Base-by-base conservation (phyloP, 2,888 invertebrate genomes). In the Megaustenia siamemsis region DNA sequence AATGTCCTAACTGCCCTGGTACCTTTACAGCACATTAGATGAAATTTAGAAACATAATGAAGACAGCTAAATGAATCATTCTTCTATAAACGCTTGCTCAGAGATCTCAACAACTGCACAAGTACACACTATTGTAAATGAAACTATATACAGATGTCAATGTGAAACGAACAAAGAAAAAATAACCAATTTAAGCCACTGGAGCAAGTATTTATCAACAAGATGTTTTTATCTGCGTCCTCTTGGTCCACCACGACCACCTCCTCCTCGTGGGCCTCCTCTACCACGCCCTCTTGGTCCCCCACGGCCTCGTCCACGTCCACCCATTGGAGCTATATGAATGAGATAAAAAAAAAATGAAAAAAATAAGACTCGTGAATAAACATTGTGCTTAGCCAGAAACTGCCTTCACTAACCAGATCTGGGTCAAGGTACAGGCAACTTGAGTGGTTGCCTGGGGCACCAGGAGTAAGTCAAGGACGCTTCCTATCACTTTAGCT, bases 221-320 rank as follows among this genome's bases (percentile, higher is more conserved):
- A 32, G 4, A 15, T 53, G 10, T 49, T 24, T 77, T 60, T 73
- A 80, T 75, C 80, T 73, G 32, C 85, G 38, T 15, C 86, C 78
- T 40, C 83, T 28, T 32, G 83, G 83, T 24, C 87, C 87, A 45
- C 87, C 76, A 5, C 87, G 81, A 12, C 92, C 90, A 81, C 92
- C 82, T 18, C 93, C 82, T 24, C 91, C 88, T 68, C 90, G 85
- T 40, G 89, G 87, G 35, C 90, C 88, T 24, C 91, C 86, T 40
- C 91, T 88, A 28, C 91, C 90, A 56, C 92, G 88, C 43, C 89
- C 88, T 49, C 91, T 90, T 28, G 90, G 88, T 53, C 90, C 90
- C 86, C 91, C 89, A 88, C 87, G 35, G 87, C 87, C 79, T 53
- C 85, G 71, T 12, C 87, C 83, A 35, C 85, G 69, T n/a, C 84